Evolutionary conservation across 2,888 invertebrate genomes (phyloP).

Genomic region (Theodoxus fluviatilis): DNA sequence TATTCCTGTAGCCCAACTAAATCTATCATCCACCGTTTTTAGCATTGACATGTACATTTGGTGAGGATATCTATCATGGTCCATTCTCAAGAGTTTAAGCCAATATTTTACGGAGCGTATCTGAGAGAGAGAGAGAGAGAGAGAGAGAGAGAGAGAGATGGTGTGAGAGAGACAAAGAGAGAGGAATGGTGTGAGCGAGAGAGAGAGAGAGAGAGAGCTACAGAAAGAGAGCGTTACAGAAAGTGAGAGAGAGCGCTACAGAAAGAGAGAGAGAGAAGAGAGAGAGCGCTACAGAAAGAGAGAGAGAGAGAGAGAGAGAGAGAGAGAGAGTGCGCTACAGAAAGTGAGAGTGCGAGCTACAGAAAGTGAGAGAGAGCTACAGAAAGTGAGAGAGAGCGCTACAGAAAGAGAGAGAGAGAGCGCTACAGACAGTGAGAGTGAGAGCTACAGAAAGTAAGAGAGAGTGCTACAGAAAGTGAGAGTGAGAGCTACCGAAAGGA

Average conservation of each 20-base stretch:
- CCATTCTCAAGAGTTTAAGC: too few relatives aligned
- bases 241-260: background rate
- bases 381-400: constrained; percentile 1
- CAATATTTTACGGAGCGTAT: too few relatives aligned
- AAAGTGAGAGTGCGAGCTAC: background rate
- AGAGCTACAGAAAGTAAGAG: too few relatives aligned
- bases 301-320: constrained; percentile 12
- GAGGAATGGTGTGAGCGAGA: background rate
- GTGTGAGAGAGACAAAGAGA: too few relatives aligned
- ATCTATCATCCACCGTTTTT: too few relatives aligned
- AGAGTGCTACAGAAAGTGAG: background rate
- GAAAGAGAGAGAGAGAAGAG: background rate
- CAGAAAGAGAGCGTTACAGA: background rate
- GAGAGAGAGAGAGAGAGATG: too few relatives aligned
- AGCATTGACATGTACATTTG: too few relatives aligned
- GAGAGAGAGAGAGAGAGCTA: background rate
- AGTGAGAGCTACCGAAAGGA: background rate
- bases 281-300: background rate
- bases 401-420: constrained; percentile 10
- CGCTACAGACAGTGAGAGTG: background rate
- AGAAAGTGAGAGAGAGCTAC: background rate
- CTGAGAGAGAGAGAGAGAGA: too few relatives aligned
- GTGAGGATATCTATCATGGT: too few relatives aligned
- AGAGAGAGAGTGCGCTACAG: constrained; percentile 10
- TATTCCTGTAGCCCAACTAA: too few relatives aligned